phyloP scores from a whole-genome alignment of 2,797 vertebrate species.

The Coregonus sp. region DNA sequence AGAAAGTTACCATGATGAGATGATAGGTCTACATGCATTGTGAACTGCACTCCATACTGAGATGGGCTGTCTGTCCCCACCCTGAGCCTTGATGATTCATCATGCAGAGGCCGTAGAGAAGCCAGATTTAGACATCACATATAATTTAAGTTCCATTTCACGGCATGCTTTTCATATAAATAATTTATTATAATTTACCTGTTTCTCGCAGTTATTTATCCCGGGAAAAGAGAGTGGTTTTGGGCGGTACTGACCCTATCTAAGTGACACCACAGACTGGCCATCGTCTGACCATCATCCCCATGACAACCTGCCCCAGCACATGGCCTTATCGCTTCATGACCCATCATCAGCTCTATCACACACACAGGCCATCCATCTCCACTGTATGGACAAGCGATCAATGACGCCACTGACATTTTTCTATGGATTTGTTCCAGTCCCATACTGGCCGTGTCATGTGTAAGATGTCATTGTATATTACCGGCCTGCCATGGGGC shows the following conservation, averaged over 20 bases:
- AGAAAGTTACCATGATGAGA: too few species aligned
- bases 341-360: neutral
- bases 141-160: too few species aligned
- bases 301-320: constrained; percentile 23
- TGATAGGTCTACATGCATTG: too few species aligned
- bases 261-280: neutral
- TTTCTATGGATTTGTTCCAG: constrained; percentile 25
- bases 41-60: too few species aligned
- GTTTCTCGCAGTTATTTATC: too few species aligned
- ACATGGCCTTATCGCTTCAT: neutral
- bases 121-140: too few species aligned
- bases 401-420: constrained; percentile 1
- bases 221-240: too few species aligned
- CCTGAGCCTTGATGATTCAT: too few species aligned
- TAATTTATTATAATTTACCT: too few species aligned
- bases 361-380: constrained; percentile 29
- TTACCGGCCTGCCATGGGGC: neutral
- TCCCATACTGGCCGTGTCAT: constrained; percentile 3
- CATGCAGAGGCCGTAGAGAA: too few species aligned
- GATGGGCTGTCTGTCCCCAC: too few species aligned
- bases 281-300: constrained; percentile 27
- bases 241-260: neutral
- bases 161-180: too few species aligned
- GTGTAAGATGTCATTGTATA: constrained; percentile 32
- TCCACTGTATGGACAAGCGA: constrained; percentile 27